These are phyloP conservation scores for Poeciliopsis presidionis DNA, from an alignment of 2,797 vertebrate species.

Conservation along the genomic window DNA sequence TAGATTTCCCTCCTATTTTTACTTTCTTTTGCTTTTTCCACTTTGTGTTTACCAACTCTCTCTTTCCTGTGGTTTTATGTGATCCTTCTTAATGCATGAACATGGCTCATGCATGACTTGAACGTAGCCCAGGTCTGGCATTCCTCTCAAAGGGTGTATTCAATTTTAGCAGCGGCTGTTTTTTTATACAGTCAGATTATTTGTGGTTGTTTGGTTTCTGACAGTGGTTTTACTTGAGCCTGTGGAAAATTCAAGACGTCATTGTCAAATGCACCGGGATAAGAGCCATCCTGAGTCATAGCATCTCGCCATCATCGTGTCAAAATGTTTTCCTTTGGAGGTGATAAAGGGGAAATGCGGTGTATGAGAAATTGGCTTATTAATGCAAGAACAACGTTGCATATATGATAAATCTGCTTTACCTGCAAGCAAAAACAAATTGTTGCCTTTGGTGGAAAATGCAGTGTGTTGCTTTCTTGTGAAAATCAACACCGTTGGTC, in stretches of 20 bases:
- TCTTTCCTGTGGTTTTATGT: constrained; percentile 44
- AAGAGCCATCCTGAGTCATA: constrained; percentile 44
- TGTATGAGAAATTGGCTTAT: constrained; percentile 10
- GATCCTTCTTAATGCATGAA: constrained; percentile 45
- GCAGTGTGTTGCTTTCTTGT: neutral
- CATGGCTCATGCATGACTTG: constrained; percentile 53
- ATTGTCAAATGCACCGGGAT: constrained; percentile 46
- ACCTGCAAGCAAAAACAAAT: neutral
- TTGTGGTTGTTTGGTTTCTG: constrained; percentile 52
- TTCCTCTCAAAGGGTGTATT: constrained; percentile 49
- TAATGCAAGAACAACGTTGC: neutral
- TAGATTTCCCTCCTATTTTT: constrained; percentile 44
- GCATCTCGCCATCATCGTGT: constrained; percentile 30
- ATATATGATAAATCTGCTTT: neutral
- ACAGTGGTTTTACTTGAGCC: constrained; percentile 54
- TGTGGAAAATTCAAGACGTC: constrained; percentile 36
- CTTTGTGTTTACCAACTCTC: constrained; percentile 31
- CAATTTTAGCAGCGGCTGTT: constrained; percentile 48
- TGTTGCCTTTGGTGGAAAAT: neutral
- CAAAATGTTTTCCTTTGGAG: constrained; percentile 32
- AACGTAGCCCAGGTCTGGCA: constrained; percentile 40
- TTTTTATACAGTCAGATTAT: constrained; percentile 47
- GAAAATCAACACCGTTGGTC: neutral
- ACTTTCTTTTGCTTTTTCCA: constrained; percentile 30
- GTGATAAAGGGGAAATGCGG: constrained; percentile 45